These are phyloP conservation scores for Phainopepla nitens DNA, from an alignment of 2,113 vertebrate species.

Conservation along the genomic window DNA sequence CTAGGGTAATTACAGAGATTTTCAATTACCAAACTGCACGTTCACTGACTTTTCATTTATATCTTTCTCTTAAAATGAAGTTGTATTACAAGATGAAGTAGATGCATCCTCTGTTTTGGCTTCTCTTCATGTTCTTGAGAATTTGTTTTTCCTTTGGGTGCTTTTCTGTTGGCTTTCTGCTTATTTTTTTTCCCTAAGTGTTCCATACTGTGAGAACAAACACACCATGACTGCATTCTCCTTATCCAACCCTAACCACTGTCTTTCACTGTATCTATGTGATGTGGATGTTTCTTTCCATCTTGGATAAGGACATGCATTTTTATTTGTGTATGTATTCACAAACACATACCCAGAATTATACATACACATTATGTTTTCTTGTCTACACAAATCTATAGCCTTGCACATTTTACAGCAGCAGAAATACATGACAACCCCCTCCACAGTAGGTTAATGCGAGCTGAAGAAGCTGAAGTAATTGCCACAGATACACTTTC, in stretches of 20 bases:
- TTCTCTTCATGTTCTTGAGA: slow-evolving; percentile 4
- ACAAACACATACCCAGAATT: neutral
- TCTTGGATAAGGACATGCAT: neutral
- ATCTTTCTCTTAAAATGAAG: slow-evolving; percentile 25
- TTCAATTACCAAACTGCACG: slow-evolving; percentile 10
- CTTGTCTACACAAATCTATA: neutral
- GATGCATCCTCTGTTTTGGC: slow-evolving; percentile 6
- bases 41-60: slow-evolving; percentile 35
- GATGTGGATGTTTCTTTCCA: neutral
- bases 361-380: neutral
- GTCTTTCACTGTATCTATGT: neutral
- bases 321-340: neutral
- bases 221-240: neutral
- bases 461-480: neutral
- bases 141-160: slow-evolving; percentile 48
- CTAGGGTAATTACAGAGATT: slow-evolving; percentile 30
- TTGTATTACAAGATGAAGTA: slow-evolving; percentile 5
- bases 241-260: neutral
- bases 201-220: neutral
- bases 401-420: neutral
- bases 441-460: neutral
- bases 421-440: neutral
- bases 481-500: neutral
- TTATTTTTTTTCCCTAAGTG: neutral
- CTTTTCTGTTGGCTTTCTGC: slow-evolving; percentile 7